Conservation (phyloP, 2,797 vertebrate species). For the Poecilia picta region DNA sequence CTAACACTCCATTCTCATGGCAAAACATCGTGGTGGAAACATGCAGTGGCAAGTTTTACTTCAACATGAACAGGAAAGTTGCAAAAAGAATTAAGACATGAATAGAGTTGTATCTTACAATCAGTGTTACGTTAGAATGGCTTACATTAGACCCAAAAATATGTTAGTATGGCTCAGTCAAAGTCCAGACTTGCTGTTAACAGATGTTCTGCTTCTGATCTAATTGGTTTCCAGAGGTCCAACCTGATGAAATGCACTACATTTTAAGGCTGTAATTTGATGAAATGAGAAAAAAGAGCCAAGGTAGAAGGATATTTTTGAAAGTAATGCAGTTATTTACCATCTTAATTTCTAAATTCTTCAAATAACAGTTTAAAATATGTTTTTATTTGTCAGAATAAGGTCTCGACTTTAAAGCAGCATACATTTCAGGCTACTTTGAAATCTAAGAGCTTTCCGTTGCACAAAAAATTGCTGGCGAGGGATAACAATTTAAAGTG, state of each 20-base stretch:
- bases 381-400: not conserved
- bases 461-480: constrained; percentile 9
- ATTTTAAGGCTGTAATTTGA: not conserved
- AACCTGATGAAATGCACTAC: not conserved
- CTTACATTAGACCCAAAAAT: not conserved
- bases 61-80: not conserved
- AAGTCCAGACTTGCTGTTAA: not conserved
- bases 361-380: not conserved
- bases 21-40: not conserved
- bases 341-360: not conserved
- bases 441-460: not conserved
- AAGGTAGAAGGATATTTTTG: not conserved
- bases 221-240: not conserved
- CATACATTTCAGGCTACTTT: not conserved
- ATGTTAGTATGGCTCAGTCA: not conserved
- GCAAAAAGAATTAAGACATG: not conserved
- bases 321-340: not conserved
- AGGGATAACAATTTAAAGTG: constrained; percentile 23
- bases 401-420: not conserved
- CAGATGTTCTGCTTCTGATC: not conserved
- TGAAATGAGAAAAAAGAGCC: not conserved
- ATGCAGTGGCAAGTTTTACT: not conserved
- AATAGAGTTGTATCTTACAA: not conserved
- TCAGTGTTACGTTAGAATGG: not conserved
- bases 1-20: not conserved